Evolutionary conservation across 2,888 invertebrate genomes (phyloP), one percentile per base, ranked within the genome.

Genomic region (Brachypalpus laphriformis): DNA sequence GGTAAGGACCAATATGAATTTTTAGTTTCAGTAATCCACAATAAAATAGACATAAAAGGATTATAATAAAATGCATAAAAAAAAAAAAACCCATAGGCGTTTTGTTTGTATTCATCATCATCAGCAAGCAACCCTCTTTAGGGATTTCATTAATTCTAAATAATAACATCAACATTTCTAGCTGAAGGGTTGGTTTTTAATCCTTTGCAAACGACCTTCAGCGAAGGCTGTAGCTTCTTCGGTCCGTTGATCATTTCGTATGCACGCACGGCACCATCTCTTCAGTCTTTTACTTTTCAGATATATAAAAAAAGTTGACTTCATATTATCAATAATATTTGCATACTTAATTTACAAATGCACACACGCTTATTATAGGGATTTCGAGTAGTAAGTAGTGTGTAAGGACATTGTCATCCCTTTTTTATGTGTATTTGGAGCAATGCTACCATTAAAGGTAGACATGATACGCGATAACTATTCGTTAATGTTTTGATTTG

Each of bases 321-420:
- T 80, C 71, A 14, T 34, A 74, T 74, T 80, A 68, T 72, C 63
- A 74, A 75, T 70, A 74, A 65, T 75, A 83, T 85, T 85, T 85
- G 85, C 85, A 85, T 85, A 85, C 66, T 56, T 80, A 74, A 80
- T 85, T 85, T 75, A 71, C 66, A 51, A 31, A 72, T 61, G 65
- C 57, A 47, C 54, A 56, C 66, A 57, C 68, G 56, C 59, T 70
- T 63, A 45, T 66, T 42, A 75, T 11, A 71, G 59, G 75, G 81
- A 74, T 76, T 78, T 61, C 45, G 37, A 49, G 11, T 68, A 56
- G 31, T 83, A 83, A 83, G 81, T 71, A 85, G 34, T 61, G 56
- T 85, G 85, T 85, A 75, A 85, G 81, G 61, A 70, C 51, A 61
- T 47, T 85, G 81, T 85, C 81, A 85, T 85, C 85, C 81, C 76